These are phyloP conservation scores for Drosophila ohnishii DNA, from an alignment of 1,140 invertebrate species.

Conservation along the genomic window DNA sequence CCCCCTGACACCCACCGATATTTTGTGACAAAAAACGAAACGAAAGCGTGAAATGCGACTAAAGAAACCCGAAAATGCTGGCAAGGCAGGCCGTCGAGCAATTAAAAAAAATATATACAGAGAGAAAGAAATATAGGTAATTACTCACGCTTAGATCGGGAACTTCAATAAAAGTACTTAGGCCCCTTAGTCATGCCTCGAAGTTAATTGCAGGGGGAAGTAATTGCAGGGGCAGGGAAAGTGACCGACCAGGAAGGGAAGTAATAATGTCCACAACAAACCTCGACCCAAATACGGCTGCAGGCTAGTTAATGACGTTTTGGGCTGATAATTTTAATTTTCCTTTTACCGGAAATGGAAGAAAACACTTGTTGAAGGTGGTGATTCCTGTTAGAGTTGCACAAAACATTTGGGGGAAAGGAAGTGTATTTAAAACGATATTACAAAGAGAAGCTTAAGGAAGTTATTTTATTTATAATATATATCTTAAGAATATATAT, in stretches of 20 bases:
- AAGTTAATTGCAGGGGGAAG: no score
- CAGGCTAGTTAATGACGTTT: constrained; percentile 40
- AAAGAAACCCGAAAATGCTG: constrained; percentile 30
- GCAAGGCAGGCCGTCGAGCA: constrained; percentile 27
- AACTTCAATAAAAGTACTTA: constrained; percentile 36
- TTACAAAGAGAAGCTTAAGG: not conserved
- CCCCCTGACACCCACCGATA: constrained; percentile 22
- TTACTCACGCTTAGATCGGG: constrained; percentile 51
- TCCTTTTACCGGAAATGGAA: constrained; percentile 23
- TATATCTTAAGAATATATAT: not conserved
- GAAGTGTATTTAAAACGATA: not conserved
- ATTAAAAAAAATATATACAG: constrained; percentile 50
- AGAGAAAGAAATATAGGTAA: constrained; percentile 51
- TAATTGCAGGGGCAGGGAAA: constrained; percentile 29
- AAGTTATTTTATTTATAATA: not conserved
- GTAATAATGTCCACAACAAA: constrained; percentile 54
- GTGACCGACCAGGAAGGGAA: constrained; percentile 28
- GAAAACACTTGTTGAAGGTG: constrained; percentile 25
- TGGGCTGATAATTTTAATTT: constrained; percentile 47
- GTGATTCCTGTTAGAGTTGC: not conserved
- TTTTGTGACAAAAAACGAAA: constrained; percentile 41
- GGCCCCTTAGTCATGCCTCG: constrained; percentile 37
- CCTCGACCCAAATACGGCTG: constrained; percentile 54
- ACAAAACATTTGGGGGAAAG: not conserved
- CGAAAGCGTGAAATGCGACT: constrained; percentile 55